Evolutionary conservation across 2,797 vertebrate genomes (phyloP), one percentile per base, ranked within the genome.

Genomic region (Delichon dasypus): DNA sequence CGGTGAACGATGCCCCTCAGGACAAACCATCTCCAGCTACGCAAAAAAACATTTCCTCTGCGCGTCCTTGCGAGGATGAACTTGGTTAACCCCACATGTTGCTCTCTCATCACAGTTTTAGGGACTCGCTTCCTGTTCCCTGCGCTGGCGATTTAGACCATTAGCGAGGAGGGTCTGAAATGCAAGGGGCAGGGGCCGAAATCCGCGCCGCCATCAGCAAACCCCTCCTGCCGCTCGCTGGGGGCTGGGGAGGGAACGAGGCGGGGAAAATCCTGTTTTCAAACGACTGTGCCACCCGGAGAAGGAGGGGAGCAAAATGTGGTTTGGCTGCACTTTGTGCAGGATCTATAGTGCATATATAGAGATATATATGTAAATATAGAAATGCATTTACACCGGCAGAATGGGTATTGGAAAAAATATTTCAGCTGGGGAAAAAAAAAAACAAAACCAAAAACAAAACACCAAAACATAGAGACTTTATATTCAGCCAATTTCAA

Each of bases 101-200:
- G 65, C 71, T 80, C 29, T 51, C 48, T 89, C 84, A 77, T 72
- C 89, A 66, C 74, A 22, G 60, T 75, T 87, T 89, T 65, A 58
- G 93, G 68, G 72, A 68, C 61, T 79, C 0, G 1, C 40, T 91
- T 95, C 81, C 76, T 58, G 27, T 85, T 79, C 83, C 83, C 61
- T 71, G 2, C 80, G n/a, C 57, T 75, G 54, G 34, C 42, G 85
- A 67, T 55, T 6, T 23, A 80, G 50, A 30, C 68, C 67, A 21
- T 44, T 11, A 32, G 25, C 36, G 36, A 3, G 2, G 44, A 62
- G 64, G 65, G 38, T 20, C 45, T 61, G 57, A 89, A 94, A 90
- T 25, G 65, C 58, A 44, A 94, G 58, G 44, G 60, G 62, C 72
- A 75, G 83, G 65, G 62, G 30, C 77, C 27, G 57, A 80, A 89